Percentiles rank a stretch among this genome's conserved stretches.
phyloP scores from a whole-genome alignment of 2,888 invertebrate genomes.

The Melikaiella ostensackeni region DNA sequence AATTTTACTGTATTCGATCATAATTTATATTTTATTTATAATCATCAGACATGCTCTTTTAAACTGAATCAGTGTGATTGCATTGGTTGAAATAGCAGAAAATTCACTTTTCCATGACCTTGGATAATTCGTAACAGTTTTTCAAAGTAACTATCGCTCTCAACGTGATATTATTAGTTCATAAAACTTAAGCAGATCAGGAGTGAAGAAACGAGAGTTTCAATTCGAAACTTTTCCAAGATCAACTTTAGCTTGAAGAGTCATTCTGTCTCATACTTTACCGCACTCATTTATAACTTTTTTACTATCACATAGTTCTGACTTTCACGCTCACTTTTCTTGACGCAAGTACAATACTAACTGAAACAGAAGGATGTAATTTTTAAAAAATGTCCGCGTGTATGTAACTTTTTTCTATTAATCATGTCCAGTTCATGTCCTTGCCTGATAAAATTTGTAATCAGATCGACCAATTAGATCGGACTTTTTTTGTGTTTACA shows the following conservation, averaged over 20 bases:
- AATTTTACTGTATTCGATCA: too few species aligned
- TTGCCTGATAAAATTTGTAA: too few species aligned
- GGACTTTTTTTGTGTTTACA: too few species aligned
- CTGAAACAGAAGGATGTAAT: neutral
- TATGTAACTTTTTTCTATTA: too few species aligned
- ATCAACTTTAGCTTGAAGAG: constrained; percentile 30
- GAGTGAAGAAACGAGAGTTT: constrained; percentile 36
- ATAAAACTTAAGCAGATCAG: constrained; percentile 28
- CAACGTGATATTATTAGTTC: constrained; percentile 30
- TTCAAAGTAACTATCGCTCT: neutral
- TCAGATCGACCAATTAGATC: too few species aligned
- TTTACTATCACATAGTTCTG: constrained; percentile 15
- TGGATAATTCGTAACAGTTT: constrained; percentile 30
- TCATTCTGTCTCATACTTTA: constrained; percentile 18
- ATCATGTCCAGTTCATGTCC: too few species aligned
- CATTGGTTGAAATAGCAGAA: neutral
- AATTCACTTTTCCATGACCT: constrained; percentile 25
- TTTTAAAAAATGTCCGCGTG: too few species aligned
- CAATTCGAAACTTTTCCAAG: constrained; percentile 36
- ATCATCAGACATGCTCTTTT: too few species aligned
- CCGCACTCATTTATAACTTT: constrained; percentile 28
- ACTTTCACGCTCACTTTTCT: neutral
- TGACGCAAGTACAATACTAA: neutral
- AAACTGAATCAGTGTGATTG: too few species aligned
- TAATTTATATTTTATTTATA: too few species aligned